Conservation (phyloP, 2,113 vertebrate genomes). For the Passerina amoena region DNA sequence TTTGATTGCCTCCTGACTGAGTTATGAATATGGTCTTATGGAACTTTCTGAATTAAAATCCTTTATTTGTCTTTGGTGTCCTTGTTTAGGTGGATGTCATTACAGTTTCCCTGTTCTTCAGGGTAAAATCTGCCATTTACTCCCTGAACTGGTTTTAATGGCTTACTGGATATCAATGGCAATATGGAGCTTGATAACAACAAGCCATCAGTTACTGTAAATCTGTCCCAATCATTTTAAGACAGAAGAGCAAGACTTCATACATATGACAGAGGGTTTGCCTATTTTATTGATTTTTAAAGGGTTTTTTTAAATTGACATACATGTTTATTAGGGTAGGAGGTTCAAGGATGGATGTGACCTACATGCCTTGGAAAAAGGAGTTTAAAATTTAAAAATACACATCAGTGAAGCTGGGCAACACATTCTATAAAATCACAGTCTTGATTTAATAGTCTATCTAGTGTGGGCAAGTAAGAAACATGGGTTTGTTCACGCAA, state of each 20-base stretch:
- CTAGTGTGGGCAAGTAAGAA: conserved; percentile 11
- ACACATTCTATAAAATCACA: not conserved
- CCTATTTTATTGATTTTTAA: not conserved
- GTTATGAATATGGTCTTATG: not conserved
- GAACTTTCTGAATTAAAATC: not conserved
- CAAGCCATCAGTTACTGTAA: not conserved
- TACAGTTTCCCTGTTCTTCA: not conserved
- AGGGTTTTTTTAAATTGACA: not conserved
- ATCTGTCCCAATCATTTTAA: not conserved
- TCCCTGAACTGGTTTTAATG: not conserved
- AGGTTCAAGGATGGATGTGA: not conserved
- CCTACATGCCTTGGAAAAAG: not conserved
- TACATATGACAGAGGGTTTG: not conserved
- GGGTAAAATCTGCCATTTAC: not conserved
- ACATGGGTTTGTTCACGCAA: not conserved
- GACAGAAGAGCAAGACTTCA: not conserved
- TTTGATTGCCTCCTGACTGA: not conserved
- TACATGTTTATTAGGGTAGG: not conserved
- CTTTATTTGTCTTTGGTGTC: not conserved
- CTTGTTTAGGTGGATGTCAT: not conserved
- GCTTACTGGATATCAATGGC: not conserved
- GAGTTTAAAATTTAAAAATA: not conserved
- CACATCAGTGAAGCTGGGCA: not conserved
- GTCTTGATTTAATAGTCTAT: not conserved
- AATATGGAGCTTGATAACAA: not conserved